These are phyloP conservation scores for Epinephelus awoara DNA, from an alignment of 2,797 vertebrate genomes.

Conservation along the genomic window DNA sequence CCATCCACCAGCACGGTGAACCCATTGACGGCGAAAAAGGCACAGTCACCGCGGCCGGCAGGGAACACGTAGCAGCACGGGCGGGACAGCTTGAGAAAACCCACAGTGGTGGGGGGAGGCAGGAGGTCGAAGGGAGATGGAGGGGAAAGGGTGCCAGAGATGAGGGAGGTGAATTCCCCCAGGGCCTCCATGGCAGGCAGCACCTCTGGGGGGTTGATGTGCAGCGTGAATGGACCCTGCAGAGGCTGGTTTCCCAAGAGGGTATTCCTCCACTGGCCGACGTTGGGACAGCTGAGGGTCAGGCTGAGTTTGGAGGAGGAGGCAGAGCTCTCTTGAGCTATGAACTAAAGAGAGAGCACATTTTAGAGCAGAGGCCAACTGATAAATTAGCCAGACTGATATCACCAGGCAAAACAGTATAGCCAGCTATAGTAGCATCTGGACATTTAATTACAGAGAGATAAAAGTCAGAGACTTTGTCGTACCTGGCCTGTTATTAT, in stretches of 20 bases:
- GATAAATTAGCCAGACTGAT: neutral
- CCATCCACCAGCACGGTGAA: slow-evolving; percentile 95
- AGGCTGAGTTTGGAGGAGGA: slow-evolving; percentile 81
- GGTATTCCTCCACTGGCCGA: slow-evolving; percentile 88
- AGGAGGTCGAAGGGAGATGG: slow-evolving; percentile 93
- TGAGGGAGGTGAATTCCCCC: slow-evolving; percentile 90
- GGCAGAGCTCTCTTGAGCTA: slow-evolving; percentile 78
- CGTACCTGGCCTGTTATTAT: slow-evolving; percentile 91
- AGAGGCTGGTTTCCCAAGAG: slow-evolving; percentile 82
- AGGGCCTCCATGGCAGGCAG: slow-evolving; percentile 91
- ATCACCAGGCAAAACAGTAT: too few relatives aligned
- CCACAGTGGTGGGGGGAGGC: slow-evolving; percentile 93
- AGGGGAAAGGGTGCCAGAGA: slow-evolving; percentile 85
- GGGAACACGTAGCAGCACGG: slow-evolving; percentile 99
- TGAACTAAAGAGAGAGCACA: slow-evolving; percentile 74
- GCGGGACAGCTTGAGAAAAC: slow-evolving; percentile 95
- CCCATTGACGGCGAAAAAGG: slow-evolving; percentile 95
- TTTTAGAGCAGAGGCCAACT: neutral
- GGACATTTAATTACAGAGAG: neutral
- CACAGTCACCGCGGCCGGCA: slow-evolving; percentile 92
- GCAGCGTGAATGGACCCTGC: slow-evolving; percentile 86
- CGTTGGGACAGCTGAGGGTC: slow-evolving; percentile 91
- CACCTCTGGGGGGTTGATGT: slow-evolving; percentile 87
- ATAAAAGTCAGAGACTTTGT: neutral
- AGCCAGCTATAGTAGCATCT: neutral